phyloP scores from a whole-genome alignment of 2,888 invertebrate species.

The Drosophila eohydei region DNA sequence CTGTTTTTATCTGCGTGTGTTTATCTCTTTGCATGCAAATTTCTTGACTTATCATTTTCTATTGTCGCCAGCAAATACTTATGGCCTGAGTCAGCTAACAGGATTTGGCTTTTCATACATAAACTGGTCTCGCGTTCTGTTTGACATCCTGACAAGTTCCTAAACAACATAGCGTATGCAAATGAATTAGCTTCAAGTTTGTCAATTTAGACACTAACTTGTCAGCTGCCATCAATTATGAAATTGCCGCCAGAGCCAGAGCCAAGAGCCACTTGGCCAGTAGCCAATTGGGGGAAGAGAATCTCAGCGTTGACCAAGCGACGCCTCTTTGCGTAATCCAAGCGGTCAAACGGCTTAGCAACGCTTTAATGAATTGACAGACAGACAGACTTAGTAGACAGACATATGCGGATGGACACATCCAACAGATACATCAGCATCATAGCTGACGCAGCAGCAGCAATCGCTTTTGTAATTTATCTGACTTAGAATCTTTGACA shows the following conservation, averaged over 20 bases:
- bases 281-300: slow-evolving; percentile 22
- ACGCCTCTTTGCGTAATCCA: slow-evolving; percentile 66
- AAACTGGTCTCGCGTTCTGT: slow-evolving; percentile 19
- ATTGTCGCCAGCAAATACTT: slow-evolving; percentile 14
- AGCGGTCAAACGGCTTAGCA: slow-evolving; percentile 51
- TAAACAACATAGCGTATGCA: slow-evolving; percentile 33
- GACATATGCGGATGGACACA: slow-evolving; percentile 12
- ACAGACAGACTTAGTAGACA: slow-evolving; percentile 4
- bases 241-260: slow-evolving; percentile 54
- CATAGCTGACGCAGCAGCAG: slow-evolving; percentile 12
- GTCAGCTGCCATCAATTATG: slow-evolving; percentile 78
- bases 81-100: slow-evolving; percentile 26
- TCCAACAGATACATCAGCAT: slow-evolving; percentile 53
- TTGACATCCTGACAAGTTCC: slow-evolving; percentile 31
- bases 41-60: slow-evolving; percentile 34
- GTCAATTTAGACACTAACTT: slow-evolving; percentile 65
- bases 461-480: slow-evolving; percentile 63
- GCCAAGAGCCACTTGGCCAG: slow-evolving; percentile 23
- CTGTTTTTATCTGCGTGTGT: slow-evolving; percentile 32
- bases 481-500: slow-evolving; percentile 71
- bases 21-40: slow-evolving; percentile 60
- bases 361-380: slow-evolving; percentile 53
- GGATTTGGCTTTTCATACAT: slow-evolving; percentile 25
- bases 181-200: slow-evolving; percentile 53
- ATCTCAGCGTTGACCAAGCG: slow-evolving; percentile 17